Base-by-base conservation (phyloP, 2,888 invertebrate species). In the Himalopsyche tibetana region DNA sequence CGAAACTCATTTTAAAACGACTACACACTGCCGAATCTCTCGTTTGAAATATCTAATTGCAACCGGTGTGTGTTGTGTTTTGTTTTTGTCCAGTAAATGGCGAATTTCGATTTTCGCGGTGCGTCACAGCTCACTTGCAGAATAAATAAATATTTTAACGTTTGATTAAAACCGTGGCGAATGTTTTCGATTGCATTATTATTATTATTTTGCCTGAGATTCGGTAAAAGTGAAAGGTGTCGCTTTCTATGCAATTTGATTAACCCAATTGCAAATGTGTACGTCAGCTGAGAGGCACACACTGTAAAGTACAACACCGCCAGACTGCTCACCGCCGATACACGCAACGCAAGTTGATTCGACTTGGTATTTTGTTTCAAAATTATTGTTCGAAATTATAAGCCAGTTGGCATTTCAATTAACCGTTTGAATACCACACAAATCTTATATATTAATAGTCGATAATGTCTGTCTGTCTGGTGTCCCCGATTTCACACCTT, bases 221-320 rank as follows among this genome's bases (percentile, higher is more conserved):
- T 74, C 74, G 74, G 74, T 38, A 74, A 74, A 74, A 74, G 74
- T 74, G 74, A 74, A 74, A 74, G 74, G 74, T 36, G 74, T 74
- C 74, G 74, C 74, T 74, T 74, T 74, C 74, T 74, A 74, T 74
- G 74, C 74, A 74, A 74, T 74, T 74, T 74, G 74, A 74, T 74
- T 74, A 74, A 74, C 74, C 74, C 74, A 74, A 38, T 74, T 74
- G 74, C 74, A 38, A 74, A 36, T 74, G 74, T 74, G 38, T 74
- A 38, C 74, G 74, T 74, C 74, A 74, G 74, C 74, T 38, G 15
- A 74, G 5, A 38, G 12, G 8, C 15, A 5, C 15, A 63, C 28
- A 28, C 19, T 4, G 2, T 36, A 69, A 2, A 11, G 5, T 28
- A 11, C 69, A 69, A 69, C 69, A 36, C 28, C n/a, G 56, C 56